Conservation (phyloP, 2,113 vertebrate species). For the Zapus hudsonius region DNA sequence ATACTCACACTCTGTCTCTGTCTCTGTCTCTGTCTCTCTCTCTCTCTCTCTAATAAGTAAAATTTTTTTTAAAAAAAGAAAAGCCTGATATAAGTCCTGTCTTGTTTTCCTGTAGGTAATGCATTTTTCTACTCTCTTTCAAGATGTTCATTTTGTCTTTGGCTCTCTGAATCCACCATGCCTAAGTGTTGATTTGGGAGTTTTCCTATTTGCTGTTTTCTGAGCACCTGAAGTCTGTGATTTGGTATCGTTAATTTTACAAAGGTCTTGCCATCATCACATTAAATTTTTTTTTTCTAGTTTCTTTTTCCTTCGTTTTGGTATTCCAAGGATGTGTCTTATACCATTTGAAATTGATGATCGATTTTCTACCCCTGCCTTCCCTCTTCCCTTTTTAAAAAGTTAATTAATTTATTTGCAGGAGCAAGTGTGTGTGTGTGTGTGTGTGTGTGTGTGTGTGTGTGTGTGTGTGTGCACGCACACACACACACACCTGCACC, state of each 20-base stretch:
- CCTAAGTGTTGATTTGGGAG: neutral
- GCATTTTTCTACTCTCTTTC: neutral
- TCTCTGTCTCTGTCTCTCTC: too few species aligned
- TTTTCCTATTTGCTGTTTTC: neutral
- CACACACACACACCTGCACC: too few species aligned
- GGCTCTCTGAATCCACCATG: neutral
- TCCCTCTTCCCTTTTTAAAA: too few species aligned
- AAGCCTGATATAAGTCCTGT: neutral
- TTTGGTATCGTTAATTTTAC: neutral
- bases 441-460: too few species aligned
- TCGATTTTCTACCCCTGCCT: neutral
- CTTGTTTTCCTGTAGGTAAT: neutral
- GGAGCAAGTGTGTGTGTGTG: too few species aligned
- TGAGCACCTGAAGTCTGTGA: neutral
- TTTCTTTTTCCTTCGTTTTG: neutral
- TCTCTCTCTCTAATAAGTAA: too few species aligned
- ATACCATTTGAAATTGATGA: neutral
- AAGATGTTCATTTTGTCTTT: neutral
- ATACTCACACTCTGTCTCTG: too few species aligned
- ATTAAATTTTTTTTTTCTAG: neutral
- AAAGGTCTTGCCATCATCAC: neutral
- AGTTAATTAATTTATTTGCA: too few species aligned
- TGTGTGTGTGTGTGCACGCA: too few species aligned
- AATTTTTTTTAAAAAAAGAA: too few species aligned
- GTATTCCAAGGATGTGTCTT: neutral